Evolutionary conservation across 2,888 invertebrate species (phyloP).

Genomic region (Dorcus parallelipipedus): DNA sequence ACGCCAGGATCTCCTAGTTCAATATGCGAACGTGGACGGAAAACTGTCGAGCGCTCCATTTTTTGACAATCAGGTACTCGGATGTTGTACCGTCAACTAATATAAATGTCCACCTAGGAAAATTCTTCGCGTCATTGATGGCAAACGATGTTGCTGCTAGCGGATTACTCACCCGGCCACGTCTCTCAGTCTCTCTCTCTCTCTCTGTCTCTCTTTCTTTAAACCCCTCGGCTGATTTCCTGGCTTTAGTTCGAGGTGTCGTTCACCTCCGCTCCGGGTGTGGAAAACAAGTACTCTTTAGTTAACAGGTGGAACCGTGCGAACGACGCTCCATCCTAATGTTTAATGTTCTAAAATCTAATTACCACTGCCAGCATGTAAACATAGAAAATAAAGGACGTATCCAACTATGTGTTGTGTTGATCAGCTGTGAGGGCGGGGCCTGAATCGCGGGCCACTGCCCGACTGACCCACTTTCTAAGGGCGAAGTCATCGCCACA

Average conservation of each 20-base stretch:
- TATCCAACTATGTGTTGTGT: constrained; percentile 28
- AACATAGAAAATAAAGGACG: constrained; percentile 34
- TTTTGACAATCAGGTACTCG: constrained; percentile 1
- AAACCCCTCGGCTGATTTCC: too few relatives aligned
- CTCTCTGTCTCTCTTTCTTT: too few relatives aligned
- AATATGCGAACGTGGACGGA: too few relatives aligned
- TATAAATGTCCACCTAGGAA: too few relatives aligned
- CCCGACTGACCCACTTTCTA: constrained; percentile 38
- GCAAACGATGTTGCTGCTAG: too few relatives aligned
- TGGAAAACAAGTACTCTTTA: background rate
- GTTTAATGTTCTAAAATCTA: constrained; percentile 40
- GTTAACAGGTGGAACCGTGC: constrained; percentile 1
- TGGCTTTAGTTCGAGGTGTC: too few relatives aligned
- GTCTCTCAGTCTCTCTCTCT: too few relatives aligned
- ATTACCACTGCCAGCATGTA: constrained; percentile 44
- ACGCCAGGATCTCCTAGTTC: background rate
- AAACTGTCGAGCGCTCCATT: background rate
- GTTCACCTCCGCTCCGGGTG: background rate
- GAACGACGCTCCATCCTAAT: constrained; percentile 26
- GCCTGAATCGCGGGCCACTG: constrained; percentile 21
- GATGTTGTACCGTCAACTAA: background rate
- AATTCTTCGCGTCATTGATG: too few relatives aligned
- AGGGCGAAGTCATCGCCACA: constrained; percentile 37
- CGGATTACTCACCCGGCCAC: too few relatives aligned
- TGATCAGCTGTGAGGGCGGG: constrained; percentile 22